Base-by-base conservation (phyloP, 2,113 vertebrate species). In the Dinomys branickii region DNA sequence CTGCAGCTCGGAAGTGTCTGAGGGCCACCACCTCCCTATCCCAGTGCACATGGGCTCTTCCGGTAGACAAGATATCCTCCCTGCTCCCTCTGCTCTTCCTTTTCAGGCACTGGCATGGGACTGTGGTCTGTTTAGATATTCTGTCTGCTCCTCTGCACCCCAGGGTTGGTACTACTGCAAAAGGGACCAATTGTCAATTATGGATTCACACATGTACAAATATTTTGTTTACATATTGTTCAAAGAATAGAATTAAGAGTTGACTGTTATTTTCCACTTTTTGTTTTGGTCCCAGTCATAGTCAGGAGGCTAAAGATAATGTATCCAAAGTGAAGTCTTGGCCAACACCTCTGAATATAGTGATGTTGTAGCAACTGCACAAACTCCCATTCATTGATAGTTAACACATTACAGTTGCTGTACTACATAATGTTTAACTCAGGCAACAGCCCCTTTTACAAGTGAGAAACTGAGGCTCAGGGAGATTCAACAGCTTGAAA, bases 391-490 rank as follows among this genome's bases (percentile, higher is more conserved):
- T 94, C 90, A 59, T 38, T 0, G 28, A 81, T 14, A 63, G 12
- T 35, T 91, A 47, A 41, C 22, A 30, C 47, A 20, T 81, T 85
- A 88, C 28, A 85, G 85, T 56, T 28, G 54, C 28, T 47, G 13
- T 81, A 94, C 63, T 82, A 44, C 78, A 38, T 47, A 59, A 82
- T 65, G 52, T 52, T 78, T 78, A 73, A 71, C 44, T 7, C 22
- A 94, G 87, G 93, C 26, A 91, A 88, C 9, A 84, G 28, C 7
- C n/a, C 12, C 73, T 87, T 94, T 95, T 91, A 47, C 89, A 85
- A 93, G 30, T 67, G 56, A 96, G 95, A 88, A 94, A 75, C 65
- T 54, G 67, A 95, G 83, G 35, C 35, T 95, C 16, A 41, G 58
- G 80, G 63, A 58, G 16, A 71, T 87, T n/a, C 80, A 95, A 81